A percentile compares a stretch with the other conserved stretches of the same genome.
phyloP scores from a whole-genome alignment of 2,888 invertebrate species.

The Cantharis nigra region DNA sequence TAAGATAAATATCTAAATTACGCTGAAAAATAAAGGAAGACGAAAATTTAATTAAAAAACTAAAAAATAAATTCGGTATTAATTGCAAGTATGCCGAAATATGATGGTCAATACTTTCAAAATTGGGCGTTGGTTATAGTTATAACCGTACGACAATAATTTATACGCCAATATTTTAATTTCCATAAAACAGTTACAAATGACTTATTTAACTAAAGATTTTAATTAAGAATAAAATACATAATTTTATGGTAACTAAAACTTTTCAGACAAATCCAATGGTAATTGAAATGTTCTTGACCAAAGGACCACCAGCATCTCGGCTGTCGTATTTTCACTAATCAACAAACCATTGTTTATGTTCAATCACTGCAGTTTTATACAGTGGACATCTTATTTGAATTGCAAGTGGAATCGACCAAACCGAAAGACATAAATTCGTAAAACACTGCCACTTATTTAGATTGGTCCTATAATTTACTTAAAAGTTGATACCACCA shows the following conservation, averaged over 20 bases:
- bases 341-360: conserved; percentile 54
- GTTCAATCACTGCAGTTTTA: conserved; percentile 50
- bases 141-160: background rate
- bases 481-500: conserved; percentile 37
- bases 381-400: conserved; percentile 49
- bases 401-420: conserved; percentile 48
- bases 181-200: conserved; percentile 1
- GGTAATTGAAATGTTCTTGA: conserved; percentile 51
- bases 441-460: conserved; percentile 52
- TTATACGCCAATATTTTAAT: background rate
- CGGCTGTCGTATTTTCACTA: conserved; percentile 52
- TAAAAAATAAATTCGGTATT: background rate
- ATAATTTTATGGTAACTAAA: background rate
- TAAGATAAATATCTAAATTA: conserved; percentile 20
- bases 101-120: background rate
- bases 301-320: conserved; percentile 51
- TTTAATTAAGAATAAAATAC: background rate
- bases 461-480: conserved; percentile 50
- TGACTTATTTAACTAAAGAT: conserved; percentile 1
- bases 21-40: conserved; percentile 10
- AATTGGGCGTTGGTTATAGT: background rate
- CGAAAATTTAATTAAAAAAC: background rate
- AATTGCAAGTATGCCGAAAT: background rate
- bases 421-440: conserved; percentile 48
- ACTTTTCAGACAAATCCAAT: conserved; percentile 20